phyloP scores from a whole-genome alignment of 92 coral and sea anemone species.

The Phymanthus crucifer region DNA sequence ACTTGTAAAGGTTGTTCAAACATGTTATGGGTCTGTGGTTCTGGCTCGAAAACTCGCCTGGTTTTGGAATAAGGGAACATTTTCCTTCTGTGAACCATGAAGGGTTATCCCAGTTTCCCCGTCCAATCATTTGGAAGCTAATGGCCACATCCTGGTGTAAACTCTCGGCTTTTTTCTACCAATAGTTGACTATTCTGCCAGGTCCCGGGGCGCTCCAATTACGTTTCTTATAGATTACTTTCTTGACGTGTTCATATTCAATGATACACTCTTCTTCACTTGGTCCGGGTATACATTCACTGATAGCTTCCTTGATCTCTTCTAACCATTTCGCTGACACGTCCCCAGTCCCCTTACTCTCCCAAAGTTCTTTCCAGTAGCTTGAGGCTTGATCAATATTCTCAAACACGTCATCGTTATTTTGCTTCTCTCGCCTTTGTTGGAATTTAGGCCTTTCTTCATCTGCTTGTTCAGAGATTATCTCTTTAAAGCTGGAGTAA shows the following conservation, averaged over 20 bases:
- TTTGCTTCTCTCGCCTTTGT: slow-evolving; percentile 3
- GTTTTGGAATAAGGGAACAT: slow-evolving; percentile 13
- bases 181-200: slow-evolving; percentile 2
- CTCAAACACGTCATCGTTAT: slow-evolving; percentile 14
- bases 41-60: slow-evolving; percentile 10
- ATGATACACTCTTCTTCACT: slow-evolving; percentile 25
- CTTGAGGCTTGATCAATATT: slow-evolving; percentile 36
- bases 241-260: background rate
- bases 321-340: slow-evolving; percentile 31
- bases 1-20: slow-evolving; percentile 23
- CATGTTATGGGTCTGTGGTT: slow-evolving; percentile 35
- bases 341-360: slow-evolving; percentile 32
- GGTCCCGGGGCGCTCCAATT: slow-evolving; percentile 6
- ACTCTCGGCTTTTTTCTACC: background rate
- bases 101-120: slow-evolving; percentile 11
- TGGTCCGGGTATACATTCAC: slow-evolving; percentile 30
- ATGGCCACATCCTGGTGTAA: slow-evolving; percentile 35
- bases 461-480: slow-evolving; percentile 8
- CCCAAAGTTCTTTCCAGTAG: slow-evolving; percentile 30
- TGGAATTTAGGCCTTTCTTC: slow-evolving; percentile 14
- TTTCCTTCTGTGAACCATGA: slow-evolving; percentile 26
- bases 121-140: slow-evolving; percentile 14
- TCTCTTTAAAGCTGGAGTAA: slow-evolving; percentile 1
- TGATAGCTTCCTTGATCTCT: slow-evolving; percentile 25
- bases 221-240: no score